These are phyloP conservation scores for Idaea aversata DNA, from an alignment of 2,888 invertebrate genomes.

Conservation along the genomic window DNA sequence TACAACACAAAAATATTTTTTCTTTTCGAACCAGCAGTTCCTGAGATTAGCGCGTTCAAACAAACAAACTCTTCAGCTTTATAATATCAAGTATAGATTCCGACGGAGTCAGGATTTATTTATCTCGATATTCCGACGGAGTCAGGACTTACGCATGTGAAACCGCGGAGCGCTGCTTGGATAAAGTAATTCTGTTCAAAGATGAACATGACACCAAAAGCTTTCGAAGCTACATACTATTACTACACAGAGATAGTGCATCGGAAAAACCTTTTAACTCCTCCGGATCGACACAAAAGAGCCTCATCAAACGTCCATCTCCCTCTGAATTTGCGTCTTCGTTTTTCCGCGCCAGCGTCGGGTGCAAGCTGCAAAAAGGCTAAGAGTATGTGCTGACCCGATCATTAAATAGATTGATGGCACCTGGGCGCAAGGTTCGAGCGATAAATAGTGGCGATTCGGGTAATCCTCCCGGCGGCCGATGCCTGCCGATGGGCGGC, in stretches of 20 bases:
- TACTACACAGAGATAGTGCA: slow-evolving; percentile 57
- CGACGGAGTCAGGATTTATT: too few relatives aligned
- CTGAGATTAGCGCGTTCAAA: too few relatives aligned
- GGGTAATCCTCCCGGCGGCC: slow-evolving; percentile 76
- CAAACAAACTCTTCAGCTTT: too few relatives aligned
- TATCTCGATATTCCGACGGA: too few relatives aligned
- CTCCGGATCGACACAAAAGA: slow-evolving; percentile 71
- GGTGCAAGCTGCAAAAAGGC: slow-evolving; percentile 66
- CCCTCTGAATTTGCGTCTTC: slow-evolving; percentile 57
- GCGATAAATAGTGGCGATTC: slow-evolving; percentile 81
- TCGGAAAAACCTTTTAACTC: slow-evolving; percentile 67
- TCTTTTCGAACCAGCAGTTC: too few relatives aligned
- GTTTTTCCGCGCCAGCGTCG: slow-evolving; percentile 58
- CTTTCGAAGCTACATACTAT: slow-evolving; percentile 19
- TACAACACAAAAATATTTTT: too few relatives aligned
- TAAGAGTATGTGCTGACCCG: slow-evolving; percentile 78
- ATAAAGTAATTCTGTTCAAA: background rate
- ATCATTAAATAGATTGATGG: slow-evolving; percentile 81
- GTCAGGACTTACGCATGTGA: too few relatives aligned
- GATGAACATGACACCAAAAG: slow-evolving; percentile 9
- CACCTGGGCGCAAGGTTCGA: slow-evolving; percentile 78
- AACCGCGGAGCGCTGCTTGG: too few relatives aligned
- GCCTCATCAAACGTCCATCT: slow-evolving; percentile 80
- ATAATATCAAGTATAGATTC: too few relatives aligned
- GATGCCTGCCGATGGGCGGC: slow-evolving; percentile 75